These are phyloP conservation scores for Drosophila cognata DNA, from an alignment of 2,888 invertebrate species.

Conservation along the genomic window DNA sequence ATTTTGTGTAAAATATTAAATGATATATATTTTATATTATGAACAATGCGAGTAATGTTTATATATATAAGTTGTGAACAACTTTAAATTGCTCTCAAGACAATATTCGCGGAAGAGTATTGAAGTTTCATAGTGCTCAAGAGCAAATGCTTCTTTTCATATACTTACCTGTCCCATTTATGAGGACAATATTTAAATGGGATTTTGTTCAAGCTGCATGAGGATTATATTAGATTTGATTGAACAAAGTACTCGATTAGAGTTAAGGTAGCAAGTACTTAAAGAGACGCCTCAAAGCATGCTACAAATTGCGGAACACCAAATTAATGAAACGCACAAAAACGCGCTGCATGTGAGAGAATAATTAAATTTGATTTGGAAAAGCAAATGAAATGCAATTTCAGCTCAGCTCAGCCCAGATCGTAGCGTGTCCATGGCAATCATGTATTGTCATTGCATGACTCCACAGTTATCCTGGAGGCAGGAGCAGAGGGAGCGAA, in stretches of 20 bases:
- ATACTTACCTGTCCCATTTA: not conserved
- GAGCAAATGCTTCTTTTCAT: not conserved
- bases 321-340: slow-evolving; percentile 61
- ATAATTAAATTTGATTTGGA: slow-evolving; percentile 82
- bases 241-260: not conserved
- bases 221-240: not conserved
- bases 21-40: not conserved
- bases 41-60: not conserved
- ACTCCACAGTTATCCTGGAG: slow-evolving; percentile 55
- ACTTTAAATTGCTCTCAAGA: not conserved
- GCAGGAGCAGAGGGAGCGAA: not conserved
- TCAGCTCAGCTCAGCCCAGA: slow-evolving; percentile 4
- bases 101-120: not conserved
- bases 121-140: not conserved
- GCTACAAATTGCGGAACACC: slow-evolving; percentile 35
- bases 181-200: not conserved
- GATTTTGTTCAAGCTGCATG: not conserved
- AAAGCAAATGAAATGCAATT: slow-evolving; percentile 42
- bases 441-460: slow-evolving; percentile 83
- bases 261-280: slow-evolving; percentile 1
- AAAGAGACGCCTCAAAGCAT: slow-evolving; percentile 68
- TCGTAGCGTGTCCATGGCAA: slow-evolving; percentile 72
- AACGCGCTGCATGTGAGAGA: slow-evolving; percentile 77
- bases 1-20: not conserved
- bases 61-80: not conserved